Evolutionary conservation across 2,888 invertebrate species (phyloP), one percentile per base, ranked within the genome.

Genomic region (Cepaea hortensis): DNA sequence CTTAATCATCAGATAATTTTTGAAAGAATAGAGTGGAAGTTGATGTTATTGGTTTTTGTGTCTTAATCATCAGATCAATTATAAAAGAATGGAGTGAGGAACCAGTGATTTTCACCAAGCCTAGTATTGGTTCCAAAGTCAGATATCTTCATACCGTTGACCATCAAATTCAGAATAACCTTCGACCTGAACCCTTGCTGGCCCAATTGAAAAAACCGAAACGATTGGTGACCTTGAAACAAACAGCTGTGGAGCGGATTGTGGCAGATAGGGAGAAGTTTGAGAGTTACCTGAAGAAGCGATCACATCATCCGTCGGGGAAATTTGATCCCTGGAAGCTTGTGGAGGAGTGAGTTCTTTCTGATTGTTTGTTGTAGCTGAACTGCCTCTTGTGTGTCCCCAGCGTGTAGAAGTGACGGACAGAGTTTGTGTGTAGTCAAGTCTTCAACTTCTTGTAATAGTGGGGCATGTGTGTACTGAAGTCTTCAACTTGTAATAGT

Each of bases 311-410:
- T 81, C 86, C 90, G 18, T 85, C 91, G 20, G 93, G 93, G 7
- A 90, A 88, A 79, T 93, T 93, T 90, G 91, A 93, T 85, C 93
- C 93, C 2, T 93, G 93, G 93, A 90, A 88, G 80, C 88, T 93
- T 9, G 91, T 93, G 6, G 92, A 93, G 88, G 91, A 92, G 93
- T 93, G 89, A 90, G 93, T 91, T 23, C 55, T 77, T 6, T 77
- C 4, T 50, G 72, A 20, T 65, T 79, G 48, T 55, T 4, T 62
- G 62, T 62, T 55, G 55, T 1, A 35, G 35, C 35, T 35, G 35
- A 35, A 35, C 35, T 35, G 35, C 35, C 35, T 35, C 35, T 35
- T 35, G 35, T 35, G 35, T 35, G 35, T 35, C 35, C 1, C 35
- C 35, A 35, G 35, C 35, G 1, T 35, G 35, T 35, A 35, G 35